These are phyloP conservation scores for Papilio elwesi DNA, from an alignment of 2,888 invertebrate species.

Conservation along the genomic window DNA sequence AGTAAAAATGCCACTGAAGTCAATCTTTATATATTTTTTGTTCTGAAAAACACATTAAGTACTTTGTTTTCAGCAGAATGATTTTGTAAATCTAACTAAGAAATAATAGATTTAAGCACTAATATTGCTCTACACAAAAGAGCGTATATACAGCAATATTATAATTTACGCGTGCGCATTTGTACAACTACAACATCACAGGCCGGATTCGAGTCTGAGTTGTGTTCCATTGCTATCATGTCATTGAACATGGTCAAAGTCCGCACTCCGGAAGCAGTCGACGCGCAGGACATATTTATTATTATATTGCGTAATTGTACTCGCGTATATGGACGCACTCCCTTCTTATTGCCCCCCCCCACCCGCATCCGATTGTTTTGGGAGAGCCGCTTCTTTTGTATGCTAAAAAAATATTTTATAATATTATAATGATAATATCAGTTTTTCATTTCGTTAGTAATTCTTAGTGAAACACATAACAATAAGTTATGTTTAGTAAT, in stretches of 20 bases:
- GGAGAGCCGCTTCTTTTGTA: neutral
- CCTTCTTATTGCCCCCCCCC: constrained; percentile 25
- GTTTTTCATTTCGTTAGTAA: too few relatives aligned
- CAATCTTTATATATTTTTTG: too few relatives aligned
- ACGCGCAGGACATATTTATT: constrained; percentile 40
- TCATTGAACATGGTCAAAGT: constrained; percentile 34
- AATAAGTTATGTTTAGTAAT: too few relatives aligned
- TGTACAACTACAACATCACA: neutral
- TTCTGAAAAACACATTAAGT: too few relatives aligned
- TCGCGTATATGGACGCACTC: constrained; percentile 8
- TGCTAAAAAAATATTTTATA: neutral
- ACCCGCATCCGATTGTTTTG: constrained; percentile 9
- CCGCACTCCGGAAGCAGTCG: constrained; percentile 32
- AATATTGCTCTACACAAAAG: too few relatives aligned
- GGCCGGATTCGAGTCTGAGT: constrained; percentile 1
- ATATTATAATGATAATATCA: neutral
- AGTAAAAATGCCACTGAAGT: too few relatives aligned
- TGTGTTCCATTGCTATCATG: constrained; percentile 24
- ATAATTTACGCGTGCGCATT: constrained; percentile 9
- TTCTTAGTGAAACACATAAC: too few relatives aligned
- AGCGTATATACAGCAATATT: too few relatives aligned
- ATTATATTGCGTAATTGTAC: constrained; percentile 37
- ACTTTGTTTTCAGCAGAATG: too few relatives aligned
- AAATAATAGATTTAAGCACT: too few relatives aligned
- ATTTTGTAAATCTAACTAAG: too few relatives aligned